Conservation (phyloP, 2,797 vertebrate genomes). For the Lates japonicus region DNA sequence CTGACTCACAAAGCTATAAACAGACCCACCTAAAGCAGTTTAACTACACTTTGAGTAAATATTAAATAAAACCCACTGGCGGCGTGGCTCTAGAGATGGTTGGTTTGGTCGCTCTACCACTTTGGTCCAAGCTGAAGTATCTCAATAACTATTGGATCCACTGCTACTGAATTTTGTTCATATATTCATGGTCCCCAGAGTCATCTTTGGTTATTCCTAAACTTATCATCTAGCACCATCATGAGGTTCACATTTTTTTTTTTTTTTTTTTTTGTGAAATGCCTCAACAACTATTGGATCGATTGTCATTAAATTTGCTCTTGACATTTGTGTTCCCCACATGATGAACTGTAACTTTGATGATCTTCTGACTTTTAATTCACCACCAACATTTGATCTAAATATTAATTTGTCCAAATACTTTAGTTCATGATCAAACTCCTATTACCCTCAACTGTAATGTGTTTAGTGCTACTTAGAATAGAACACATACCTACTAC, state of each 20-base stretch:
- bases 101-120: neutral
- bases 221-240: neutral
- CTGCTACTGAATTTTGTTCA: neutral
- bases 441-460: no score
- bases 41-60: neutral
- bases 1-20: slow-evolving; percentile 49
- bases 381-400: neutral
- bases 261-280: neutral
- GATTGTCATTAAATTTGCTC: neutral
- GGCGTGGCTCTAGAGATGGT: neutral
- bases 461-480: no score
- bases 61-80: neutral
- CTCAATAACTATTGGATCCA: neutral
- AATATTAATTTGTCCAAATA: neutral
- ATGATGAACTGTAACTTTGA: neutral
- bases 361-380: neutral
- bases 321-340: neutral
- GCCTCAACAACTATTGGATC: neutral
- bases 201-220: neutral
- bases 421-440: no score
- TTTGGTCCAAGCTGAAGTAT: slow-evolving; percentile 6
- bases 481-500: no score
- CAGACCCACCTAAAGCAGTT: slow-evolving; percentile 21
- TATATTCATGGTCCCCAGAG: neutral
- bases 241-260: neutral